Percentiles rank a stretch among this genome's conserved stretches.
These are phyloP conservation scores for Formica selysi DNA, from an alignment of 1,140 invertebrate genomes.

Conservation along the genomic window DNA sequence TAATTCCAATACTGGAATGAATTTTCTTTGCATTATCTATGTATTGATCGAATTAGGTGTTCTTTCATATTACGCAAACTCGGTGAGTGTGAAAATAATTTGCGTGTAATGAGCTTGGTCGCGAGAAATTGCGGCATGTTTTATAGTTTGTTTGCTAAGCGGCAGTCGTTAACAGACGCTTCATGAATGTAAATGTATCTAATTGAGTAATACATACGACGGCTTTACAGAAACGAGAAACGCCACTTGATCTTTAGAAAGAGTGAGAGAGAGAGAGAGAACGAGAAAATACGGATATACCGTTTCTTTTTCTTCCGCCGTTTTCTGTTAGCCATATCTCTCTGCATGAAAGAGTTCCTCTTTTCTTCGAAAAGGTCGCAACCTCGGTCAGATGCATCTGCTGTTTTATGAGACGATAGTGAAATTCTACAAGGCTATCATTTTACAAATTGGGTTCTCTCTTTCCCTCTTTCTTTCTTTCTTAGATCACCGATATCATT, in stretches of 20 bases:
- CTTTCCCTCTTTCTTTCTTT: not conserved
- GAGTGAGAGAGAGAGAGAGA: too few relatives aligned
- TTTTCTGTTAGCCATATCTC: conserved; percentile 45
- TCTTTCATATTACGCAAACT: not conserved
- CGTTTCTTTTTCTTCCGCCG: not conserved
- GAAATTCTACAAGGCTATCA: conserved; percentile 24
- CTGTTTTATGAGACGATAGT: conserved; percentile 13
- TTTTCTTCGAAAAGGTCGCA: conserved; percentile 45
- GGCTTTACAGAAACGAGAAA: conserved; percentile 10
- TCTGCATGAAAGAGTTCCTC: conserved; percentile 21
- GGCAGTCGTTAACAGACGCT: conserved; percentile 29
- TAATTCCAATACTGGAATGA: not conserved
- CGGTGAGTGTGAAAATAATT: conserved; percentile 30
- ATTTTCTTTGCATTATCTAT: not conserved
- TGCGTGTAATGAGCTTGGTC: conserved; percentile 12
- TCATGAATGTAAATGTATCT: conserved; percentile 51
- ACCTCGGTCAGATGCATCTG: conserved; percentile 42
- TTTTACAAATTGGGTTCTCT: conserved; percentile 7
- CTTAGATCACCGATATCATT: conserved; percentile 30
- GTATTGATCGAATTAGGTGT: not conserved
- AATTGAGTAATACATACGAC: conserved; percentile 5
- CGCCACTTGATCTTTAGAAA: not conserved
- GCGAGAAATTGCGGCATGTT: not conserved
- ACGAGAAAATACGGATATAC: conserved; percentile 15
- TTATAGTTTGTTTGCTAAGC: conserved; percentile 40